Evolutionary conservation across 2,113 vertebrate species (phyloP), one percentile per base, ranked within the genome.

Genomic region (Thunnus maccoyii): DNA sequence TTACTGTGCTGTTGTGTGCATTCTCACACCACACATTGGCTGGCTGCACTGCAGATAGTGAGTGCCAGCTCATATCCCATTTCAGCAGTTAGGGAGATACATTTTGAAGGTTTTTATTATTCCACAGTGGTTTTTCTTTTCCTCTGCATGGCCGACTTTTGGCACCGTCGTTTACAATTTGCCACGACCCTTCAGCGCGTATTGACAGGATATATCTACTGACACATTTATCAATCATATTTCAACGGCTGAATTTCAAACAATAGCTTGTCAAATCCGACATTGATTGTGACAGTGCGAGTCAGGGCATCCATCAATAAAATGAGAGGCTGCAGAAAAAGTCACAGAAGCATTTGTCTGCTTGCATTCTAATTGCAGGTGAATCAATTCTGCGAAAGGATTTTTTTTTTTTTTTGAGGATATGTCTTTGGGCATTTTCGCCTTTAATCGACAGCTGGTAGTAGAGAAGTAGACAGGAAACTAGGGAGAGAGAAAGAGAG

Each of bases 141-240:
- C n/a, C 51, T 62, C 6, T n/a, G 68, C 50, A 46, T 17, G 15
- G 32, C 17, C 0, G 3, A 65, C 44, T 84, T 84, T 84, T 85
- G 66, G 57, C 61, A 25, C 68, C 1, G 74, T 65, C 36, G 16
- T 77, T 67, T 78, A 51, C 57, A 69, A 82, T 82, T 70, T 55
- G 46, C 61, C 32, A 12, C 17, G 7, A 58, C 32, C 36, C 79
- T 22, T 76, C 25, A 6, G 55, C 17, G 3, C 50, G 12, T 61
- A 86, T 78, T 65, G 86, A 79, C 76, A n/a, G 68, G 56, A 66
- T 1, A 36, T 25, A 72, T 75, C 58, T 72, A 30, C 64, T 67
- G 5, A 72, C 36, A 17, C 78, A 57, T 87, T 90, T 67, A 84
- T 88, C 84, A 89, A 85, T 93, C 90, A 82, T 50, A 83, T 84